These are phyloP conservation scores for Aphis craccivora DNA, from an alignment of 1,140 invertebrate genomes.

Conservation along the genomic window DNA sequence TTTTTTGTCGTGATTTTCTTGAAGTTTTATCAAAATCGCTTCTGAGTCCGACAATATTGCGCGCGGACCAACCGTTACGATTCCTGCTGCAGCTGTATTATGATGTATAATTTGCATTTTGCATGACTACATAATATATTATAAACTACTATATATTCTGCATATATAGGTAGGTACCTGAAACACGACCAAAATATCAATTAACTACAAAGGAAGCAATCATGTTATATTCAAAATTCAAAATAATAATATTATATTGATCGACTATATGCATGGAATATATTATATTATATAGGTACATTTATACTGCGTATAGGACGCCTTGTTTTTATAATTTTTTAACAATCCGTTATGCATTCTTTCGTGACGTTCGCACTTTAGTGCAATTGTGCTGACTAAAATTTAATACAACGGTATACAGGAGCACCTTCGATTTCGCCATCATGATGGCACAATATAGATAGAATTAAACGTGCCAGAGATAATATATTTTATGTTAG, in stretches of 20 bases:
- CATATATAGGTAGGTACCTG: too few species aligned
- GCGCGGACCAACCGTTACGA: neutral
- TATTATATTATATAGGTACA: too few species aligned
- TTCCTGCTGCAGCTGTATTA: neutral
- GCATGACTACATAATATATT: neutral
- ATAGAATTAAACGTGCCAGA: neutral
- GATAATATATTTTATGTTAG: too few species aligned
- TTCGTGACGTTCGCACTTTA: neutral
- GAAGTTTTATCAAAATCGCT: neutral
- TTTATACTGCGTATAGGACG: too few species aligned
- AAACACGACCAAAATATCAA: neutral
- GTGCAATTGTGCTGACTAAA: neutral
- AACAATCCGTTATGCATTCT: neutral
- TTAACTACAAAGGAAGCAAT: neutral
- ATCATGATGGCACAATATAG: neutral
- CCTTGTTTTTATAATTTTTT: neutral
- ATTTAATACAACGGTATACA: neutral
- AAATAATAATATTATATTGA: neutral
- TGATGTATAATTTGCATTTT: neutral
- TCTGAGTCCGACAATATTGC: neutral
- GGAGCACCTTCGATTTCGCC: neutral
- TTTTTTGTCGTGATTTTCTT: neutral
- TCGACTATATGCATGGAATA: neutral
- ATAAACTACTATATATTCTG: too few species aligned
- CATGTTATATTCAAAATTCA: neutral